Evolutionary conservation across 92 coral and sea anemone genomes (phyloP).

Genomic region (Pocillopora grandis): DNA sequence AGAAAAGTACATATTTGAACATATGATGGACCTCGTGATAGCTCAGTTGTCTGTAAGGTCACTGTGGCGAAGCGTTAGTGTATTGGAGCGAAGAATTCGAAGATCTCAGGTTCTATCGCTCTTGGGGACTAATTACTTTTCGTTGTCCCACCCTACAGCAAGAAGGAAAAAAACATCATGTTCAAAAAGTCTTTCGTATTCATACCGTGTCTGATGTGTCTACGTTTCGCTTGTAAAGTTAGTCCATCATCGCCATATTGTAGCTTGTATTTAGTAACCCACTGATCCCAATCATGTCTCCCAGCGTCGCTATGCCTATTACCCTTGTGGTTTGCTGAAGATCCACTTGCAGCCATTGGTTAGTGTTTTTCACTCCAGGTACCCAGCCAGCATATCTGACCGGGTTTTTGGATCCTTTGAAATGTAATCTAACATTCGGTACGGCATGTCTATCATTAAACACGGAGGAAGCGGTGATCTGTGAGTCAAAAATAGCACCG

Average conservation of each 20-base stretch:
- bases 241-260: conserved; percentile 40
- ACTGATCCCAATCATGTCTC: conserved; percentile 18
- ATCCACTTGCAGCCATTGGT: conserved; percentile 55
- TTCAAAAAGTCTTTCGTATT: not conserved
- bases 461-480: conserved; percentile 35
- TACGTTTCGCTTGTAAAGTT: conserved; percentile 26
- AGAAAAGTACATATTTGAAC: no score
- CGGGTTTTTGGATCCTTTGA: not conserved
- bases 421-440: conserved; percentile 33
- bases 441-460: not conserved
- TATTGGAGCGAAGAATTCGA: no score
- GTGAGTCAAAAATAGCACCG: conserved; percentile 21
- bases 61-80: no score
- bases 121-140: not conserved
- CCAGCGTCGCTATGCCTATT: conserved; percentile 46
- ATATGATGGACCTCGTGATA: no score
- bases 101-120: not conserved
- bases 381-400: conserved; percentile 30
- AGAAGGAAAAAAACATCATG: not conserved
- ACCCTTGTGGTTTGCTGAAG: conserved; percentile 24
- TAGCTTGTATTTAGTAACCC: conserved; percentile 54
- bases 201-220: conserved; percentile 14
- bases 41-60: no score
- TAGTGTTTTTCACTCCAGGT: not conserved
- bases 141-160: not conserved